Percentiles rank a stretch among this genome's conserved stretches.
phyloP scores from a whole-genome alignment of 2,888 invertebrate species.

The Drosophila meridionalis region DNA sequence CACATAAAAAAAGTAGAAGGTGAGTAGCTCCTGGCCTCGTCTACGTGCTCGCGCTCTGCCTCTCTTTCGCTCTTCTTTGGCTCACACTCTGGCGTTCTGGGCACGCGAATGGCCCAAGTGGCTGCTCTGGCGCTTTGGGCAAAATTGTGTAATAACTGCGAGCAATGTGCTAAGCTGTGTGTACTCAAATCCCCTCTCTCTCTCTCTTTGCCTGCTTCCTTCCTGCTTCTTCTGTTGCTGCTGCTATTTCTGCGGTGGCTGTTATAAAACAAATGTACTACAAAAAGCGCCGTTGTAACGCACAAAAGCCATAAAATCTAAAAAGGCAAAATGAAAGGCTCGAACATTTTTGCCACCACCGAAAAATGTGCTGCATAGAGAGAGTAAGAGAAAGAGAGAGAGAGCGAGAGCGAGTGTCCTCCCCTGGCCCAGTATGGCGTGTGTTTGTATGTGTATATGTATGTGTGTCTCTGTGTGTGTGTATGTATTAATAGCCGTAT shows the following conservation, averaged over 20 bases:
- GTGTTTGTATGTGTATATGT: constrained; percentile 46
- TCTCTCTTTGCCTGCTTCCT: neutral
- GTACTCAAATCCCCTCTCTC: constrained; percentile 4
- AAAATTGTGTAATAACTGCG: constrained; percentile 78
- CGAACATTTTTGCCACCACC: constrained; percentile 73
- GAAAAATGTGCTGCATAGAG: constrained; percentile 50
- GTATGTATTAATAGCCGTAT: constrained; percentile 70
- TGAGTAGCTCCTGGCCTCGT: constrained; percentile 30
- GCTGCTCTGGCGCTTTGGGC: constrained; percentile 73
- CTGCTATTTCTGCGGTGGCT: constrained; percentile 62
- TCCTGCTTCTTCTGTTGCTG: constrained; percentile 24
- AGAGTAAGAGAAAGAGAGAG: neutral
- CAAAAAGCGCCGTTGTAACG: constrained; percentile 77
- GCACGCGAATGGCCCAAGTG: constrained; percentile 61
- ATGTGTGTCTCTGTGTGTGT: constrained; percentile 39
- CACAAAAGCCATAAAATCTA: constrained; percentile 79
- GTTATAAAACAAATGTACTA: constrained; percentile 78
- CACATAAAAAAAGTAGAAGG: constrained; percentile 66
- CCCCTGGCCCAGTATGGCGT: constrained; percentile 21
- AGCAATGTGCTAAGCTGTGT: constrained; percentile 77
- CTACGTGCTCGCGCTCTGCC: constrained; percentile 8
- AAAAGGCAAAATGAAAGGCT: constrained; percentile 78
- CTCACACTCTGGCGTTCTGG: constrained; percentile 21
- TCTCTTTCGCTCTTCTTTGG: neutral
- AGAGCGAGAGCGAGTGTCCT: constrained; percentile 8